Evolutionary conservation across 1,140 invertebrate species (phyloP), one percentile per base, ranked within the genome.

Genomic region (Meteorus sp.): DNA sequence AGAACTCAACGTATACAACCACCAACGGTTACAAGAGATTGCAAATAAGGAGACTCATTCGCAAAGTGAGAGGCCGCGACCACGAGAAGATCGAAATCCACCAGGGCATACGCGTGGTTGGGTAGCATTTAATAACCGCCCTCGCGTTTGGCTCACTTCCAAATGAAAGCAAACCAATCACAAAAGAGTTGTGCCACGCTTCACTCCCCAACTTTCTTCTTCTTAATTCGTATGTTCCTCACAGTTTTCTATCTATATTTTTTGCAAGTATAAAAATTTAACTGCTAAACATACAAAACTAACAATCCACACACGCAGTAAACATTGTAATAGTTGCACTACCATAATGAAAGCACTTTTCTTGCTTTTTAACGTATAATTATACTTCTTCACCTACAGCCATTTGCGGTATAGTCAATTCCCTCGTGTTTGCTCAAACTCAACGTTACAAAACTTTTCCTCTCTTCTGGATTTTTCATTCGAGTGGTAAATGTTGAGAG

Each of bases 91-190:
- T 31, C 29, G 44, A 37, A 48, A 37, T 48, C 19, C 45, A 27
- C 52, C n/a, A n/a, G 17, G 22, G 27, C 20, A 33, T 29, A 41
- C 47, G 47, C 56, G 47, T 58, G 56, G 56, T 45, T 27, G 22
- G 33, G 33, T 50, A 58, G 33, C 56, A 58, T 58, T 58, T 58
- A 51, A 58, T 58, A 58, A 58, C 48, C 45, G n/a, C n/a, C n/a
- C n/a, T n/a, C n/a, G 13, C 47, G 33, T 61, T 60, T 73, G 70
- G 68, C 70, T n/a, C n/a, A 31, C 56, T 33, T 70, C 68, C 70
- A 73, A 69, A 69, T 68, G 63, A 69, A 69, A 52, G 59, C 20
- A 62, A 69, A 68, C 64, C 65, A 62, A 58, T 52, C 55, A 55
- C 55, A 55, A 35, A 53, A 17, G 45, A 19, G 43, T 60, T 51